Conservation (phyloP, 2,888 invertebrate genomes). For the Catonia carolina region DNA sequence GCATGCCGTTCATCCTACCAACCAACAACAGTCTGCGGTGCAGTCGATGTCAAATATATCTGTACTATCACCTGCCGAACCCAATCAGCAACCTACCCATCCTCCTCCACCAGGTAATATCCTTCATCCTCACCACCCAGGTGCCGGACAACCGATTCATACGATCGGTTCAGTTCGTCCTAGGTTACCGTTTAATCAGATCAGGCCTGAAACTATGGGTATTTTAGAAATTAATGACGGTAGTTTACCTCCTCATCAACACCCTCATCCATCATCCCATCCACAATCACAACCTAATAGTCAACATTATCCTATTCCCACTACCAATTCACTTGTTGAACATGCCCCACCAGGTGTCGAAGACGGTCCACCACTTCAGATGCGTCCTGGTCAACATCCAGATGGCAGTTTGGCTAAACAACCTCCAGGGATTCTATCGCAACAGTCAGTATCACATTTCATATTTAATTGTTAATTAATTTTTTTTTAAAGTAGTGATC, state of each 20-base stretch:
- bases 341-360: not conserved
- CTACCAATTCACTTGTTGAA: not conserved
- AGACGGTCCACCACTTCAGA: not conserved
- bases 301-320: not conserved
- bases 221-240: too few relatives aligned
- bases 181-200: too few relatives aligned
- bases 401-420: not conserved
- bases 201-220: not conserved
- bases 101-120: too few relatives aligned
- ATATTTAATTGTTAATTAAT: too few relatives aligned
- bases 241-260: not conserved
- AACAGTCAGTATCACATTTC: not conserved
- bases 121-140: too few relatives aligned
- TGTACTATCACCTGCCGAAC: not conserved
- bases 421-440: not conserved
- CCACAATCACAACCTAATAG: not conserved
- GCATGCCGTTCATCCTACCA: slow-evolving; percentile 20
- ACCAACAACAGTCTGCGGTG: slow-evolving; percentile 36
- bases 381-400: slow-evolving; percentile 6
- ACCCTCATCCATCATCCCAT: not conserved
- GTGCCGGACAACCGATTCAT: not conserved
- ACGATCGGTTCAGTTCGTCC: not conserved
- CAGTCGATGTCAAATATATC: too few relatives aligned
- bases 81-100: slow-evolving; percentile 39
- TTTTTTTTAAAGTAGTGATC: too few relatives aligned